Percentiles rank a stretch among this genome's conserved stretches.
These are phyloP conservation scores for Acrocephalus arundinaceus DNA, from an alignment of 2,113 vertebrate genomes.

Conservation along the genomic window DNA sequence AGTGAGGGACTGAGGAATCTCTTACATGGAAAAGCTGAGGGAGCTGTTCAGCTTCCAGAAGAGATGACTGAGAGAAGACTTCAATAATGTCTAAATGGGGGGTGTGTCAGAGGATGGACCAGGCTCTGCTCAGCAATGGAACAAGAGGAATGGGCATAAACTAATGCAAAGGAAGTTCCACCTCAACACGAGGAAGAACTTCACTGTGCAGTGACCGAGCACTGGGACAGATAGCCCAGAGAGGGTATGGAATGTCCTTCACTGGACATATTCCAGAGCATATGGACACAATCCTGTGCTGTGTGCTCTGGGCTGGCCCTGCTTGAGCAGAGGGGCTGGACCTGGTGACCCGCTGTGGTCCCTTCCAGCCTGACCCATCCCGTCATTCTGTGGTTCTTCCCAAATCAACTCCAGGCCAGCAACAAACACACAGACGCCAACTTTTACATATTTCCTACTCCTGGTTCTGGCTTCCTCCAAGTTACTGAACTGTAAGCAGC, in stretches of 20 bases:
- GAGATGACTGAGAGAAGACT: background rate
- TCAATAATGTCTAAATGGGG: no score
- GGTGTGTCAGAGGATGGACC: background rate
- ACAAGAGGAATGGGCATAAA: background rate
- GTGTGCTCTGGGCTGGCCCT: background rate
- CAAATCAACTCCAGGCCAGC: background rate
- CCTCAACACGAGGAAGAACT: background rate
- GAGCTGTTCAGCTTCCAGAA: background rate
- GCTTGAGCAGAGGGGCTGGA: fast-evolving
- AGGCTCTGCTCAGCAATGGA: background rate
- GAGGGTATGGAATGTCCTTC: background rate
- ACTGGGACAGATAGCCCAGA: fast-evolving
- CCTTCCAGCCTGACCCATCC: background rate
- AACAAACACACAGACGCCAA: fast-evolving
- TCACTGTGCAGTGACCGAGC: background rate
- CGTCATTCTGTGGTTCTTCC: fast-evolving
- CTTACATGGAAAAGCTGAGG: background rate
- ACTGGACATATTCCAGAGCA: background rate
- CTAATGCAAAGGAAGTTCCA: background rate
- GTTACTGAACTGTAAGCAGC: background rate
- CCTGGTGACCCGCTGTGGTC: fast-evolving
- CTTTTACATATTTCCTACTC: background rate
- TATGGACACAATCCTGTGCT: background rate
- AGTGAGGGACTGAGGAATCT: background rate
- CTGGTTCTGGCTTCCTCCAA: background rate